Percentiles rank a stretch among this genome's conserved stretches.
Evolutionary conservation across 2,113 vertebrate species (phyloP).

Genomic region (Hyaena hyaena): DNA sequence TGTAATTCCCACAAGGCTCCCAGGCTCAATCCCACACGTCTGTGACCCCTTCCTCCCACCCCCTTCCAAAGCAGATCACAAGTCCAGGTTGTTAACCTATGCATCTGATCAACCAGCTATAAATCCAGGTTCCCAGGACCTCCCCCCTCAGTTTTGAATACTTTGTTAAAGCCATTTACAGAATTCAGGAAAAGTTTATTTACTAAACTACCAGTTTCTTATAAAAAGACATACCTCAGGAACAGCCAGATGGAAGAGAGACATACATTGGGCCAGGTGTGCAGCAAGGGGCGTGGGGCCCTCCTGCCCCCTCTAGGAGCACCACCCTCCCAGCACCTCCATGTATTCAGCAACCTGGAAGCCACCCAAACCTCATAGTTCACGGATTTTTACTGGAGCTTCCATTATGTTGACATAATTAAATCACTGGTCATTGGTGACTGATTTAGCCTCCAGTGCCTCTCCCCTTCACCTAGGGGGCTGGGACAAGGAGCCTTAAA

Average conservation of each 20-base stretch:
- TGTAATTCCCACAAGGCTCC: neutral
- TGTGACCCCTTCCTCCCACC: neutral
- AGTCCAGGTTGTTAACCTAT: neutral
- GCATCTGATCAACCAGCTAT: neutral
- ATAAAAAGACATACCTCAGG: neutral
- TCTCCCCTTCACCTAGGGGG: neutral
- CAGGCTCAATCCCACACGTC: neutral
- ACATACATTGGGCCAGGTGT: neutral
- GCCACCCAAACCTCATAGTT: neutral
- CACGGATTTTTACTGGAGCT: neutral
- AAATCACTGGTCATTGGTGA: neutral
- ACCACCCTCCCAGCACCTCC: neutral
- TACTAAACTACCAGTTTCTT: neutral
- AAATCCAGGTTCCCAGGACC: neutral
- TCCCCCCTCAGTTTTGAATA: neutral
- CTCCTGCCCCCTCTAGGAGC: no score
- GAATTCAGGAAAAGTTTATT: neutral
- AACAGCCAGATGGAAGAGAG: neutral
- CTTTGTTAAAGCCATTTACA: neutral
- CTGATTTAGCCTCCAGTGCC: neutral
- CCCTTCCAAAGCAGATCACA: neutral
- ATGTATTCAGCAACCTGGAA: neutral
- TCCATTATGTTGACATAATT: neutral
- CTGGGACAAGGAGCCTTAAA: neutral
- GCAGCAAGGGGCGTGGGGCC: rapidly evolving